Percentiles rank a stretch among this genome's conserved stretches.
Conservation (phyloP, 2,888 invertebrate genomes). For the Cheiracanthium punctorium region DNA sequence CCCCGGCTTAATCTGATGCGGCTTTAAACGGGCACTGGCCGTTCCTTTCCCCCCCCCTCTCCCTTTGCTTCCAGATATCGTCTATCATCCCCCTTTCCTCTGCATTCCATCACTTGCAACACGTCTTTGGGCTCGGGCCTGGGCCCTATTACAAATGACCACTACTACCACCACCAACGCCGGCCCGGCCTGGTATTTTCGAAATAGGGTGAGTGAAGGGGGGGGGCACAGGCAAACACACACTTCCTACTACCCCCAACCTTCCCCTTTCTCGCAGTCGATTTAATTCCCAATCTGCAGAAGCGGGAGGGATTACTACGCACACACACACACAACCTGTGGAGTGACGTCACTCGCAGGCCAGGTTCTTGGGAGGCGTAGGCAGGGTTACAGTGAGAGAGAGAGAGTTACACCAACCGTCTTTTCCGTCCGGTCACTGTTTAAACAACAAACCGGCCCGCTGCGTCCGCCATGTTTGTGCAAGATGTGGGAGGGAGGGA, state of each 20-base stretch:
- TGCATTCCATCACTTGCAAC: constrained; percentile 17
- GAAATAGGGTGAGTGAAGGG: too few relatives aligned
- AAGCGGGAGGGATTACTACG: background rate
- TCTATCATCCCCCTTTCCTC: constrained; percentile 23
- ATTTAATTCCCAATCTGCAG: background rate
- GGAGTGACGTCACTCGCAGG: background rate
- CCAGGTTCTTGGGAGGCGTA: background rate
- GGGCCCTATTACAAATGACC: constrained; percentile 33
- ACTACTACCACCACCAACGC: too few relatives aligned
- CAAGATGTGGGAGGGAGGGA: too few relatives aligned
- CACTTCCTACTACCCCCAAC: background rate
- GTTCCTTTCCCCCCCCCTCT: background rate
- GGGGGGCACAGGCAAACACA: background rate
- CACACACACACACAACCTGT: too few relatives aligned
- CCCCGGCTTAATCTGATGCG: background rate
- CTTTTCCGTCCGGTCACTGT: background rate
- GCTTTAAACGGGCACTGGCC: background rate
- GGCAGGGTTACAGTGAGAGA: too few relatives aligned
- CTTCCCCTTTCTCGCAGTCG: background rate
- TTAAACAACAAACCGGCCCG: background rate
- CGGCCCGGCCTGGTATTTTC: constrained; percentile 22
- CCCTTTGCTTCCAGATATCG: constrained; percentile 10
- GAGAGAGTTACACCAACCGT: too few relatives aligned
- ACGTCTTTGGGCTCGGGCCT: constrained; percentile 17
- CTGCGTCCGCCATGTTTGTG: background rate